These are phyloP conservation scores for Diadema setosum DNA, from an alignment of 35 echinoderm and acorn worm species.

Conservation along the genomic window DNA sequence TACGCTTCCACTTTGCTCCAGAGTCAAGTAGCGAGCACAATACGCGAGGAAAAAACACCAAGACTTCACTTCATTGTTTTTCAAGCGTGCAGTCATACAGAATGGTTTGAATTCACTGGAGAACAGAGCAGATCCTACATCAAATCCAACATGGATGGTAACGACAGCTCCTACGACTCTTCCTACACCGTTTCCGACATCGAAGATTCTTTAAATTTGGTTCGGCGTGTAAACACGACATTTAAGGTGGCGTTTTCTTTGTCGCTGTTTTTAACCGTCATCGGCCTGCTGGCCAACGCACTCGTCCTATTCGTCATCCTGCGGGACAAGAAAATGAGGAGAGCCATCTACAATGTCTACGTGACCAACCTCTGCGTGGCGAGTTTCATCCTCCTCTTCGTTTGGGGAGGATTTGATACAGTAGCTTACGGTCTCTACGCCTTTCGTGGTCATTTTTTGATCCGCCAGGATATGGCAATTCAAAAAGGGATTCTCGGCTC, in stretches of 20 bases:
- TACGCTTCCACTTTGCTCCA: no score
- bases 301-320: neutral
- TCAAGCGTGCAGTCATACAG: no score
- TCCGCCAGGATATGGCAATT: neutral
- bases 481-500: neutral
- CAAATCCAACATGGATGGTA: no score
- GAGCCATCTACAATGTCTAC: neutral
- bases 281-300: neutral
- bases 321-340: neutral
- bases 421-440: neutral
- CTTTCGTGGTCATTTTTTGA: neutral
- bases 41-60: no score
- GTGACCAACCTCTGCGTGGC: neutral
- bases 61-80: no score
- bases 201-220: no score
- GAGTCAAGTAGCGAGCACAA: no score
- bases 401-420: neutral
- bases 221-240: neutral
- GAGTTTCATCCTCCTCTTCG: neutral
- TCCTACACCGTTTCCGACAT: neutral
- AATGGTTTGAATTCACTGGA: no score
- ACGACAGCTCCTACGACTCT: neutral
- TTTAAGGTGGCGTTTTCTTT: neutral
- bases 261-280: neutral
- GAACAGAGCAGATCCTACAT: no score